Evolutionary conservation across 2,113 vertebrate species (phyloP).

Genomic region (Rutilus rutilus): DNA sequence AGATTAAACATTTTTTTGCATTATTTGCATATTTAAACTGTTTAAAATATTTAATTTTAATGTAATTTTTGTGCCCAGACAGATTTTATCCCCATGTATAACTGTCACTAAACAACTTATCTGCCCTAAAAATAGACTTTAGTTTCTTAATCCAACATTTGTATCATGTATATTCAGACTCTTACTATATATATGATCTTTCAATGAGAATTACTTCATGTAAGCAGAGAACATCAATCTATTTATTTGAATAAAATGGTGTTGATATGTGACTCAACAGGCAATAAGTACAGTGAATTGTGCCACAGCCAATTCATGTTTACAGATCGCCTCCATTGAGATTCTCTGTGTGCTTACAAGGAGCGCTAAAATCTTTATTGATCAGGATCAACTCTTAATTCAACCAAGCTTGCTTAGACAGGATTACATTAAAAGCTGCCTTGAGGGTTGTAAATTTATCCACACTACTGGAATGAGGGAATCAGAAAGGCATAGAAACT

Average conservation of each 20-base stretch:
- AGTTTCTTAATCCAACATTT: background rate
- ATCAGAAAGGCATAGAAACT: background rate
- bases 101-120: background rate
- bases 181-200: background rate
- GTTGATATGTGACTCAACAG: background rate
- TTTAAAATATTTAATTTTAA: background rate
- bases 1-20: background rate
- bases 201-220: background rate
- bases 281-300: slow-evolving; percentile 2
- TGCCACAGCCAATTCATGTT: background rate
- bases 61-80: background rate
- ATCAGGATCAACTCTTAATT: slow-evolving; percentile 34
- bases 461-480: slow-evolving; percentile 25
- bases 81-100: background rate
- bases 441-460: slow-evolving; percentile 26
- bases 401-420: slow-evolving; percentile 25
- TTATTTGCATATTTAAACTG: background rate
- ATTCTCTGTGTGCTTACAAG: slow-evolving; percentile 11
- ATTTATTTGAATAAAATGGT: slow-evolving; percentile 1
- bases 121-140: background rate
- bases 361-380: slow-evolving; percentile 41
- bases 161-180: background rate
- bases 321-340: slow-evolving; percentile 1
- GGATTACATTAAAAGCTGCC: slow-evolving; percentile 35
- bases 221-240: background rate